phyloP scores from a whole-genome alignment of 2,797 vertebrate species.

The Picus viridis region DNA sequence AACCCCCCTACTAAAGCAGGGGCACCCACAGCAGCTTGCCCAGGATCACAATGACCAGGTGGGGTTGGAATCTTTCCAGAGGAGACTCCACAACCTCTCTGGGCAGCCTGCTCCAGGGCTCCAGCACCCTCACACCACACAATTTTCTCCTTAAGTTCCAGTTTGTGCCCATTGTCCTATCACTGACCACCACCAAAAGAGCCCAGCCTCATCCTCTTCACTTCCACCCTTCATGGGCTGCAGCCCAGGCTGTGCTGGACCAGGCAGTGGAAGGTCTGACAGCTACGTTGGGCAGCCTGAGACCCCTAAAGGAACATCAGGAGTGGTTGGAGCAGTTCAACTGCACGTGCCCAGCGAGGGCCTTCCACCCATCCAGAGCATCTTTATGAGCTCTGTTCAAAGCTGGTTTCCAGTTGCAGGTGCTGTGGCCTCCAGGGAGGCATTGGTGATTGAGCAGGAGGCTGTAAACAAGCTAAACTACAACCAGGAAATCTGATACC shows the following conservation, averaged over 20 bases:
- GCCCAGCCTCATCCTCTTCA: too few species aligned
- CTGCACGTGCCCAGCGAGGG: fast-evolving
- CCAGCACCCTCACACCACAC: too few species aligned
- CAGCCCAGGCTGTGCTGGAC: fast-evolving
- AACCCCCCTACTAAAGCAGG: too few species aligned
- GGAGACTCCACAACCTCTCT: too few species aligned
- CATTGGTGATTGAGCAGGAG: background rate
- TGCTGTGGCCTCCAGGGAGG: background rate
- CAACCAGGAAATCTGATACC: background rate
- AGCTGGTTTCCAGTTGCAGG: background rate
- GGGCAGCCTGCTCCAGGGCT: too few species aligned
- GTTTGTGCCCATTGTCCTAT: too few species aligned
- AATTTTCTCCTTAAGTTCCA: too few species aligned
- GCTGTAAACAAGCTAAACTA: background rate
- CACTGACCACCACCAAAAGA: too few species aligned
- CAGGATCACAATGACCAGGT: too few species aligned
- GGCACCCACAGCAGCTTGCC: too few species aligned
- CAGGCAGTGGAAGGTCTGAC: fast-evolving
- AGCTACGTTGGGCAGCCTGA: fast-evolving
- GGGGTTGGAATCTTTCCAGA: too few species aligned
- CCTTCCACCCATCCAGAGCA: fast-evolving
- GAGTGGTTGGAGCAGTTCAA: background rate
- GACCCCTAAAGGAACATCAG: background rate
- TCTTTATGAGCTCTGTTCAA: background rate
- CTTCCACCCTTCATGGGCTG: background rate